A percentile compares a stretch with the other conserved stretches of the same genome.
phyloP scores from a whole-genome alignment of 1,140 invertebrate species.

The Drosophila erecta region DNA sequence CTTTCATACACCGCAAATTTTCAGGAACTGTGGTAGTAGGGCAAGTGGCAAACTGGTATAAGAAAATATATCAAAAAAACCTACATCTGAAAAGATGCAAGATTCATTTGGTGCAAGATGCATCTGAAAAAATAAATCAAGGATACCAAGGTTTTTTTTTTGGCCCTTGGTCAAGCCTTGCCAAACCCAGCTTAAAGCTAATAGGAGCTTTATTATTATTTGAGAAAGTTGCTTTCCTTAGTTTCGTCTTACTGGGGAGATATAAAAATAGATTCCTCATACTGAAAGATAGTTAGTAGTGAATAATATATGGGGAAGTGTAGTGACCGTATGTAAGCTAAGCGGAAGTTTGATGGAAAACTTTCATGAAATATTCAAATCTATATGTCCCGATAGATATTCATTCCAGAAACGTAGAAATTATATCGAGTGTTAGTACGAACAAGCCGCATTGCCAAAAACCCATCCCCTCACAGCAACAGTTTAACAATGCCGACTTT shows the following conservation, averaged over 20 bases:
- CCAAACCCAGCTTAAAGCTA: conserved; percentile 19
- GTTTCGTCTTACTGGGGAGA: conserved; percentile 8
- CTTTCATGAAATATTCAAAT: not conserved
- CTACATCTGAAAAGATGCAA: no score
- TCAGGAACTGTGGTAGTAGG: no score
- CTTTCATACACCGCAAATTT: no score
- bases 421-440: conserved; percentile 3
- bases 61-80: no score
- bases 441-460: conserved; percentile 11
- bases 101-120: no score
- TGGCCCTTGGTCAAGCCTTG: not conserved
- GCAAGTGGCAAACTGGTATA: no score
- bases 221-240: not conserved
- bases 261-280: conserved; percentile 34
- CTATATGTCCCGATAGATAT: not conserved
- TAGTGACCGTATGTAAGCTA: not conserved
- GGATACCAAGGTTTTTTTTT: no score
- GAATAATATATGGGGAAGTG: conserved; percentile 22
- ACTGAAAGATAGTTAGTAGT: conserved; percentile 16
- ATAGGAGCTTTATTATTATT: conserved; percentile 27
- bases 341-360: no score
- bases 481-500: conserved; percentile 71
- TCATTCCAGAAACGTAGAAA: not conserved
- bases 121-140: no score
- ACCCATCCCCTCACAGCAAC: conserved; percentile 58